Conservation (phyloP, 1,140 invertebrate species). For the Formica selysi region DNA sequence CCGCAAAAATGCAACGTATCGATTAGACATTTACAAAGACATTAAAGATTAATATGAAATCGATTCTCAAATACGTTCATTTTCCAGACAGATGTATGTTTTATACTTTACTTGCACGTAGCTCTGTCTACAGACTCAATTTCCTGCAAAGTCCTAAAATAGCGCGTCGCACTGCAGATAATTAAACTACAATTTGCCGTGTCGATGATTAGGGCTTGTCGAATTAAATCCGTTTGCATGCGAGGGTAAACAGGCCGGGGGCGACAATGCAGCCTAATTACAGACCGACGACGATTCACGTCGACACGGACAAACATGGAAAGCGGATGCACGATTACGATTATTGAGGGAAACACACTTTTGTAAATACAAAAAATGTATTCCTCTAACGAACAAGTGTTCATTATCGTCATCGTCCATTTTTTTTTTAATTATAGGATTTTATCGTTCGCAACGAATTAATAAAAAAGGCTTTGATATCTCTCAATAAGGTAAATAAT, state of each 20-base stretch:
- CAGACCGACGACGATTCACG: conserved; percentile 18
- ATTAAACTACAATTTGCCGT: conserved; percentile 50
- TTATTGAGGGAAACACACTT: conserved; percentile 36
- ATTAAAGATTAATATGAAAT: conserved; percentile 1
- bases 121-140: neutral
- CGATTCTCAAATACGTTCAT: neutral
- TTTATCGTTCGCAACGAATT: neutral
- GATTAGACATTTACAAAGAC: conserved; percentile 38
- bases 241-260: conserved; percentile 26
- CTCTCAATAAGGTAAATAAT: conserved; percentile 21
- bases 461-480: neutral
- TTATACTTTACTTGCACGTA: neutral
- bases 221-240: conserved; percentile 58
- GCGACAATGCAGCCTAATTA: conserved; percentile 55
- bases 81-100: neutral
- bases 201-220: conserved; percentile 58
- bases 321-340: conserved; percentile 35
- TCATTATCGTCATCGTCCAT: neutral
- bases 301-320: neutral
- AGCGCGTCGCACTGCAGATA: conserved; percentile 46
- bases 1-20: neutral
- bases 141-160: conserved; percentile 25
- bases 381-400: too few species aligned
- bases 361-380: too few species aligned
- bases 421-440: neutral